Conservation (phyloP, 37 sponge, comb jelly and placozoan genomes). For the Haliclona indistincta region DNA sequence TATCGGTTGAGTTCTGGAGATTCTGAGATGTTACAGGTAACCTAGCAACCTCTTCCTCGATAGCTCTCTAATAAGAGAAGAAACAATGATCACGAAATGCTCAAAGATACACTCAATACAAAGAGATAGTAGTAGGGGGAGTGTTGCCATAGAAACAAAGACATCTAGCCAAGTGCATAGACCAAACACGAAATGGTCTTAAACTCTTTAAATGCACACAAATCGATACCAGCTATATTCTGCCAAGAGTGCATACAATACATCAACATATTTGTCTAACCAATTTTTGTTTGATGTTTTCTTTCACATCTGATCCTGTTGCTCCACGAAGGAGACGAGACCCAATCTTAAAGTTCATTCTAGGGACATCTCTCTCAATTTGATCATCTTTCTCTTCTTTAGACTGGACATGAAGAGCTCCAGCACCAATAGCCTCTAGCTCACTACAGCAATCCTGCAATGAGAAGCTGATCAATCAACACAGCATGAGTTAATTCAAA, state of each 20-base stretch:
- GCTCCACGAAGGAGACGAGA: conserved; percentile 32
- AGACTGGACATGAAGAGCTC: conserved; percentile 42
- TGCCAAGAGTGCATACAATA: background rate
- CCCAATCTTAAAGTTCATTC: conserved; percentile 34
- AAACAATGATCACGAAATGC: too few relatives aligned
- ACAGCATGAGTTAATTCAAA: background rate
- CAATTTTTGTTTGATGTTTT: conserved; percentile 52
- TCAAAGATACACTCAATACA: too few relatives aligned
- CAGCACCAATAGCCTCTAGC: conserved; percentile 70
- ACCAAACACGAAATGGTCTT: too few relatives aligned
- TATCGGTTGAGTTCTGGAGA: background rate
- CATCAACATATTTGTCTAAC: conserved; percentile 25
- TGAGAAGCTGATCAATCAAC: too few relatives aligned
- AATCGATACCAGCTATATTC: too few relatives aligned
- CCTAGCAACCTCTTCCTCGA: too few relatives aligned
- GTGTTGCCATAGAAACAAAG: too few relatives aligned
- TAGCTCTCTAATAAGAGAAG: too few relatives aligned
- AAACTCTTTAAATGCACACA: too few relatives aligned
- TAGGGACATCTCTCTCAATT: conserved; percentile 48
- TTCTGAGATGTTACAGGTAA: background rate
- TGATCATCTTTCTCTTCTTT: conserved; percentile 42
- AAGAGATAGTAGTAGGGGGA: too few relatives aligned
- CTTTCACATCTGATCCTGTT: conserved; percentile 16
- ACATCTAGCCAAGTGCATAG: too few relatives aligned
- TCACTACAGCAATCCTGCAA: conserved; percentile 78